These are phyloP conservation scores for Oncorhynchus masou DNA, from an alignment of 2,113 vertebrate species.

Conservation along the genomic window DNA sequence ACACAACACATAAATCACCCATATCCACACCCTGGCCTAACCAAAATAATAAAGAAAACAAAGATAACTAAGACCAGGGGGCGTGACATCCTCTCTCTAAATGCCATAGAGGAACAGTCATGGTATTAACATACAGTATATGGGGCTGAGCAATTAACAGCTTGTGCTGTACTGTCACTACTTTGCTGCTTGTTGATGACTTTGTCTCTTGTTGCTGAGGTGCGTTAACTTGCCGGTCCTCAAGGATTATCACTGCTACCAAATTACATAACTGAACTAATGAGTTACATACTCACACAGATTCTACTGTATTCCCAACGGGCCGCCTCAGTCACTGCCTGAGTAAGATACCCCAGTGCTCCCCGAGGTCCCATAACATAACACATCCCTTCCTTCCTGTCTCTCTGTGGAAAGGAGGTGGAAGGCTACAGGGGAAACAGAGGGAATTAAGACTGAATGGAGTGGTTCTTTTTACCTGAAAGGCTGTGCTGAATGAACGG, in stretches of 20 bases:
- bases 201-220: constrained; percentile 70
- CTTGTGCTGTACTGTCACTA: constrained; percentile 49
- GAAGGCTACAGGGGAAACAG: constrained; percentile 34
- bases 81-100: neutral
- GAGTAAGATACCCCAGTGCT: constrained; percentile 71
- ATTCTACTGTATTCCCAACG: constrained; percentile 72
- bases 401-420: constrained; percentile 61
- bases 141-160: constrained; percentile 66
- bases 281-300: constrained; percentile 72
- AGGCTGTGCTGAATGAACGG: constrained; percentile 74
- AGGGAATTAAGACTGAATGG: constrained; percentile 13
- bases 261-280: constrained; percentile 81
- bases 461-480: constrained; percentile 49
- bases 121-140: constrained; percentile 21
- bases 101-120: constrained; percentile 36
- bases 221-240: constrained; percentile 67
- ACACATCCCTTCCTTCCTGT: constrained; percentile 57
- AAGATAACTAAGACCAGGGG: too few species aligned
- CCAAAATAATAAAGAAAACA: too few species aligned
- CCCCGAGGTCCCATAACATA: constrained; percentile 59
- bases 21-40: too few species aligned
- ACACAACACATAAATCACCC: too few species aligned
- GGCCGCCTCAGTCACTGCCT: constrained; percentile 60
- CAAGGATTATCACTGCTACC: constrained; percentile 74
- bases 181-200: constrained; percentile 68